Conservation (phyloP, 2,888 invertebrate species). For the Nephrocerus scutellatus region DNA sequence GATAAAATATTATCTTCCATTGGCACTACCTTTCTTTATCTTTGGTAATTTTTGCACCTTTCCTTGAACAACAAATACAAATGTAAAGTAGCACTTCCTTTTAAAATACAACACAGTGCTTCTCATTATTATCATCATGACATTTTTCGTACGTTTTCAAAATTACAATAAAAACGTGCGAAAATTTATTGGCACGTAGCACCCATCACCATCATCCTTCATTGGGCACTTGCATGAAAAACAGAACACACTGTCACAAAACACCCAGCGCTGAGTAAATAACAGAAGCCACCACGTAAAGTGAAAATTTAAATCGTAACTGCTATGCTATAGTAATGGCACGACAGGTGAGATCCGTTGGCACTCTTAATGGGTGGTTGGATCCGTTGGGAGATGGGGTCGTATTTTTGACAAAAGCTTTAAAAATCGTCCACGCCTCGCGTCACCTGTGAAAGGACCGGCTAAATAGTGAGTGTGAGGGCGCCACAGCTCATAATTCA, state of each 20-base stretch:
- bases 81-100: no score
- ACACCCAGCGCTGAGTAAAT: no score
- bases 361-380: no score
- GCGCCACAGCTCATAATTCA: conserved; percentile 15
- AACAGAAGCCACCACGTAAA: conserved; percentile 22
- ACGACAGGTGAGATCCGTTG: no score
- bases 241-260: no score
- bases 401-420: conserved; percentile 6
- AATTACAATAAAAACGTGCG: conserved; percentile 44
- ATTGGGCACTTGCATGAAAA: no score
- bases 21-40: no score
- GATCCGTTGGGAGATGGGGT: not conserved
- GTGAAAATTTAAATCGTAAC: conserved; percentile 21
- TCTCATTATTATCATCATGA: conserved; percentile 33
- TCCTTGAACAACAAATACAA: no score
- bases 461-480: conserved; percentile 9
- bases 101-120: no score
- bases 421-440: conserved; percentile 21
- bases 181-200: conserved; percentile 41
- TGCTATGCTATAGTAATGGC: not conserved
- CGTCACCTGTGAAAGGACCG: conserved; percentile 25
- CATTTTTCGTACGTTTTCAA: conserved; percentile 34
- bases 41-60: no score
- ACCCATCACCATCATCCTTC: no score
- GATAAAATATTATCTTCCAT: no score